phyloP scores from a whole-genome alignment of 2,113 vertebrate genomes.

The Ciconia maguari region DNA sequence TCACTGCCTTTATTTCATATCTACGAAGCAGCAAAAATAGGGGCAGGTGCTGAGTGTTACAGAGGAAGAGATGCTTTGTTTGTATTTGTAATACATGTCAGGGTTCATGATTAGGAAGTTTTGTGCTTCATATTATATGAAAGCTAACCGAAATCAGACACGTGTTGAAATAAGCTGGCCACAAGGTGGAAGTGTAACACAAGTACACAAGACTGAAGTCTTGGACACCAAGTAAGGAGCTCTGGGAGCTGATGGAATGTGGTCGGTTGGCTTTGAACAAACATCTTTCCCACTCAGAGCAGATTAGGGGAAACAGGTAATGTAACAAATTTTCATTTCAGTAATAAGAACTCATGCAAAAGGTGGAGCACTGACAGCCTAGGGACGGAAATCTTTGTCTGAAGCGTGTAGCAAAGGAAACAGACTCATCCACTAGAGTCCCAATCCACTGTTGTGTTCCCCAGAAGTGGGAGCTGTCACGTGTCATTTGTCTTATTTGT shows the following conservation, averaged over 20 bases:
- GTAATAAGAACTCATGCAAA: neutral
- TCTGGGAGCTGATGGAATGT: neutral
- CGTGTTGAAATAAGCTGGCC: neutral
- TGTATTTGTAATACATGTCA: neutral
- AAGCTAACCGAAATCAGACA: rapidly evolving
- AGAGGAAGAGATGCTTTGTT: neutral
- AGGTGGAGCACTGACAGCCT: neutral
- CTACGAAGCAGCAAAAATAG: neutral
- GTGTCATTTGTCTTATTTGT: neutral
- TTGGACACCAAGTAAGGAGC: neutral
- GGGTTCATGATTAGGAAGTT: rapidly evolving
- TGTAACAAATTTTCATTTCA: neutral
- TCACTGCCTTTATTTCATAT: neutral
- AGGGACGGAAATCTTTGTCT: neutral
- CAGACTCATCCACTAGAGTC: neutral
- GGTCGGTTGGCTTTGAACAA: rapidly evolving
- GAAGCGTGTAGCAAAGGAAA: neutral
- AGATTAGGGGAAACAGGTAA: neutral
- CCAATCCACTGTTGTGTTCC: neutral
- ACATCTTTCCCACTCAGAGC: neutral
- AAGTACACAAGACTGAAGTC: neutral
- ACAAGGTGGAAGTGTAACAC: slow-evolving; percentile 20
- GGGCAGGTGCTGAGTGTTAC: neutral
- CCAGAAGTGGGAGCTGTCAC: neutral
- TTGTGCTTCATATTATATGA: rapidly evolving